phyloP scores from a whole-genome alignment of 1,140 invertebrate species.

The Cotesia typhae region DNA sequence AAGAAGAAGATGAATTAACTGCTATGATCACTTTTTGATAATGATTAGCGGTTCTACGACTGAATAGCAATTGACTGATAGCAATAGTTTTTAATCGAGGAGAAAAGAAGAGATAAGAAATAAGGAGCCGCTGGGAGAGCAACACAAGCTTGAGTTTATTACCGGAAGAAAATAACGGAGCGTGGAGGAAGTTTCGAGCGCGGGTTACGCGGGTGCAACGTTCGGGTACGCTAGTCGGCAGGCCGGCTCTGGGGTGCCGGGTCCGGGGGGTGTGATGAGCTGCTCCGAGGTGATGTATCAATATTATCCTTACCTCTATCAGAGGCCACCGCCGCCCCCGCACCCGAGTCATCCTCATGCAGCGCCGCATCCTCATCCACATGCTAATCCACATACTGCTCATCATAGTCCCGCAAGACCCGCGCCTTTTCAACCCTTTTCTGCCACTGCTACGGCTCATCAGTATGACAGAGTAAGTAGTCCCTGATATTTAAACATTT shows the following conservation, averaged over 20 bases:
- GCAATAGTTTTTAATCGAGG: not conserved
- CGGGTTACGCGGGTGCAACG: constrained; percentile 53
- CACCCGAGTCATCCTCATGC: constrained; percentile 61
- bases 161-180: constrained; percentile 40
- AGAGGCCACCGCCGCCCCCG: constrained; percentile 65
- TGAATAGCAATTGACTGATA: too few species aligned
- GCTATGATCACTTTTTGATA: too few species aligned
- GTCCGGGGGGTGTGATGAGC: constrained; percentile 68
- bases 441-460: constrained; percentile 60
- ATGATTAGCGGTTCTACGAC: too few species aligned
- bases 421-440: constrained; percentile 64
- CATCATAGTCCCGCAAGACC: constrained; percentile 63
- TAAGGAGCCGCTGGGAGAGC: not conserved
- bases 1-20: too few species aligned
- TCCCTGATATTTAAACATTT: too few species aligned
- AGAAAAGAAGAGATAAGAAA: not conserved
- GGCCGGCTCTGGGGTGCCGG: constrained; percentile 64
- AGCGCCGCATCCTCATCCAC: constrained; percentile 57
- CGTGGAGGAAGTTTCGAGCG: constrained; percentile 54
- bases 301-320: constrained; percentile 71
- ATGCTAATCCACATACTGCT: constrained; percentile 59
- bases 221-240: constrained; percentile 64
- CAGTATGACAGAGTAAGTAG: constrained; percentile 68
- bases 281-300: constrained; percentile 73
- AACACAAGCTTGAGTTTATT: constrained; percentile 14